Conservation (phyloP, 2,888 invertebrate genomes). For the Morpho helenor region DNA sequence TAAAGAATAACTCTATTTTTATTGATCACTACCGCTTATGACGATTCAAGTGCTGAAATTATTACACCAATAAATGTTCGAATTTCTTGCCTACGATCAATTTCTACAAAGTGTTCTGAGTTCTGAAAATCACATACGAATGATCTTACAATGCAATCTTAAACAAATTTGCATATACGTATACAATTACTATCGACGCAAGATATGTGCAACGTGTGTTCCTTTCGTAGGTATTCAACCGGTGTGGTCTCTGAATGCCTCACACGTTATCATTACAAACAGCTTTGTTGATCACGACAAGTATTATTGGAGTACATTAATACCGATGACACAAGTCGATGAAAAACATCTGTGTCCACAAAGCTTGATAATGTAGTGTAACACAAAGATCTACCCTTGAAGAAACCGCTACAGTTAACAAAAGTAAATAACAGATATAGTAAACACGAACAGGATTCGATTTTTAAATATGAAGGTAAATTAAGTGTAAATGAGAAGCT, state of each 20-base stretch:
- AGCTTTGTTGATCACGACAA: conserved; percentile 62
- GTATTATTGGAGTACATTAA: conserved; percentile 72
- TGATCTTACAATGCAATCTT: conserved; percentile 11
- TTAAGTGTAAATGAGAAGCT: too few relatives aligned
- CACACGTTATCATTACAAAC: conserved; percentile 60
- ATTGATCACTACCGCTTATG: too few relatives aligned
- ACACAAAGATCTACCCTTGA: conserved; percentile 67
- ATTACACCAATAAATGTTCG: too few relatives aligned
- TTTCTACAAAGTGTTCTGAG: too few relatives aligned
- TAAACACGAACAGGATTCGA: too few relatives aligned
- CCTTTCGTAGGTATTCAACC: conserved; percentile 24
- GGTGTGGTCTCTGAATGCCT: conserved; percentile 68
- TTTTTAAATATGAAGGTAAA: too few relatives aligned
- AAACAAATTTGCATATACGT: conserved; percentile 7
- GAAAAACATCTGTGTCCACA: conserved; percentile 75
- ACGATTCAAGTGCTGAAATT: too few relatives aligned
- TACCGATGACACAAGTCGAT: conserved; percentile 74
- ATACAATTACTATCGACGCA: conserved; percentile 6
- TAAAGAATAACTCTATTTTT: too few relatives aligned
- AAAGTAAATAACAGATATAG: neutral
- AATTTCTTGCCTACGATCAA: too few relatives aligned
- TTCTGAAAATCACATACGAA: neutral
- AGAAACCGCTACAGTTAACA: conserved; percentile 41
- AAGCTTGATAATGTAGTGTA: conserved; percentile 51
- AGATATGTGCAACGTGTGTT: conserved; percentile 7